Conservation (phyloP, 1,140 invertebrate genomes). For the Leptinotarsa texana region DNA sequence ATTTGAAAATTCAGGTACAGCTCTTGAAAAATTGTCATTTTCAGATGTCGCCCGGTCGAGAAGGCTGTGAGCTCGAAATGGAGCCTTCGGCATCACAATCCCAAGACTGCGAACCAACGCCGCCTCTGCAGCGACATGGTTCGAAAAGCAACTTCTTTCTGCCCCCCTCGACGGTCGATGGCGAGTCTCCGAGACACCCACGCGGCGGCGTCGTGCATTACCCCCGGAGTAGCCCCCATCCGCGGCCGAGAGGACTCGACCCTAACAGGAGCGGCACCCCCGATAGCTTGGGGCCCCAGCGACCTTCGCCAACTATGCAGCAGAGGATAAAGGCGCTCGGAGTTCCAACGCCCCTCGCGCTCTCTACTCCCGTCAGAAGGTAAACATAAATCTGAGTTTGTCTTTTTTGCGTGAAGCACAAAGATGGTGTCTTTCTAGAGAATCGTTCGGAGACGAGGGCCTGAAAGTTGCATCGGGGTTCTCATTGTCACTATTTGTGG, state of each 20-base stretch:
- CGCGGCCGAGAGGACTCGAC: slow-evolving; percentile 70
- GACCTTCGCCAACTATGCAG: slow-evolving; percentile 83
- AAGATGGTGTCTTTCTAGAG: slow-evolving; percentile 4
- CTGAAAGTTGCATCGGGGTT: too few species aligned
- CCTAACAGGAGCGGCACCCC: slow-evolving; percentile 71
- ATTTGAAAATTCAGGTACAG: slow-evolving; percentile 1
- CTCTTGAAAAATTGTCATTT: slow-evolving; percentile 29
- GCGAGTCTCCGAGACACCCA: slow-evolving; percentile 65
- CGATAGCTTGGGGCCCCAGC: slow-evolving; percentile 59
- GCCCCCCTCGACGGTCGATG: slow-evolving; percentile 61
- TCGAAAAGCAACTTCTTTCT: slow-evolving; percentile 92
- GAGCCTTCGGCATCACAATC: slow-evolving; percentile 85
- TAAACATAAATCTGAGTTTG: slow-evolving; percentile 51
- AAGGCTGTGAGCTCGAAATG: slow-evolving; percentile 78
- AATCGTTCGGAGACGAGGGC: too few species aligned
- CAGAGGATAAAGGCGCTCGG: slow-evolving; percentile 87
- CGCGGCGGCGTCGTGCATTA: slow-evolving; percentile 68
- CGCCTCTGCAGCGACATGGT: slow-evolving; percentile 84
- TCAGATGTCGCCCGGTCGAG: slow-evolving; percentile 78
- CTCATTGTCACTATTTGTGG: too few species aligned
- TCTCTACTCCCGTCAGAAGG: slow-evolving; percentile 83
- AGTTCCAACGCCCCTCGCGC: slow-evolving; percentile 82
- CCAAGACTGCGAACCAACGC: slow-evolving; percentile 91
- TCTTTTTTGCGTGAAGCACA: neutral
- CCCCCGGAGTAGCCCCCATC: slow-evolving; percentile 75